phyloP scores from a whole-genome alignment of 30 jellyfish, hydroid and myxozoan genomes.

The Hydractinia symbiolongicarpus region DNA sequence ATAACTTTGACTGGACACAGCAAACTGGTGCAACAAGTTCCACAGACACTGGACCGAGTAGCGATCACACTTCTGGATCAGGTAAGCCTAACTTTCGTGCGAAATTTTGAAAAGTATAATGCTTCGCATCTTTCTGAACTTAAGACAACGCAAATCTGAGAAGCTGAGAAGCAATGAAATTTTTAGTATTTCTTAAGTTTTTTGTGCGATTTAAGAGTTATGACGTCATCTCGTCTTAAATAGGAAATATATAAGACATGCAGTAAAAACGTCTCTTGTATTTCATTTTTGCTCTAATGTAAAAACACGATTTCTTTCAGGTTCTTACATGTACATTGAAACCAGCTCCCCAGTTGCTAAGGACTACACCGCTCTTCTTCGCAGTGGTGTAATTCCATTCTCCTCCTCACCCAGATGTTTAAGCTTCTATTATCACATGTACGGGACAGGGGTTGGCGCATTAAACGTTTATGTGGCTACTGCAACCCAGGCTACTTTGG shows the following conservation, averaged over 20 bases:
- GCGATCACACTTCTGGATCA: constrained; percentile 39
- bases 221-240: not conserved
- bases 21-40: constrained; percentile 52
- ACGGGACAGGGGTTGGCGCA: constrained; percentile 57
- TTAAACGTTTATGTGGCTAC: constrained; percentile 25
- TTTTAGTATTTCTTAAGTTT: no score
- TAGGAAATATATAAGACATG: not conserved
- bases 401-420: constrained; percentile 41
- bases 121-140: no score
- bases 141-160: no score
- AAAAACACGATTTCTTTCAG: not conserved
- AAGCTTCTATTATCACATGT: constrained; percentile 60
- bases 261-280: not conserved
- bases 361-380: constrained; percentile 49
- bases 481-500: not conserved
- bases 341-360: constrained; percentile 47
- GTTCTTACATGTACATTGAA: constrained; percentile 54
- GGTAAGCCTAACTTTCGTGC: not conserved
- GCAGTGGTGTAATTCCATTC: constrained; percentile 31
- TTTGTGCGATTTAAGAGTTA: no score
- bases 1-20: constrained; percentile 50
- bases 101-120: not conserved
- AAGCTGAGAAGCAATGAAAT: no score
- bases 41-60: constrained; percentile 61
- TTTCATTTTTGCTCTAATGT: no score